Conservation (phyloP, 35 echinoderm and acorn worm genomes). For the Apostichopus japonicus region DNA sequence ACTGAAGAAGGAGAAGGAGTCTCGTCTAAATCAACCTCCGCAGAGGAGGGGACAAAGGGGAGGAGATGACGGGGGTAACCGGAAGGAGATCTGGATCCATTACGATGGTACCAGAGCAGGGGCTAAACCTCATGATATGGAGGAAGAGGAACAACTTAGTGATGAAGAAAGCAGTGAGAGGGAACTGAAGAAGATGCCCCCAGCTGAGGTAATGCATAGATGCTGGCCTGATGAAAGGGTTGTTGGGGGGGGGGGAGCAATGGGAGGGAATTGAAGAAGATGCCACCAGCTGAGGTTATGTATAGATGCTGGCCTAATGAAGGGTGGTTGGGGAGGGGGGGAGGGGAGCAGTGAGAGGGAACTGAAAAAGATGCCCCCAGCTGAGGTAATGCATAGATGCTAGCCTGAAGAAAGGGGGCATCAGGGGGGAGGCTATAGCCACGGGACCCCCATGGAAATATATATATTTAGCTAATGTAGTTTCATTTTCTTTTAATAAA, state of each 20-base stretch:
- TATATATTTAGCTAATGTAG: too few species aligned
- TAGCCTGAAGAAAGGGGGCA: too few species aligned
- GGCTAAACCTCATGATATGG: constrained; percentile 37
- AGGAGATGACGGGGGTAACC: constrained; percentile 9
- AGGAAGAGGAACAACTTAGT: constrained; percentile 46
- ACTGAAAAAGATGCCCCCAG: constrained; percentile 39
- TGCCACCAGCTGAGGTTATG: constrained; percentile 42
- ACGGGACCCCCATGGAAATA: too few species aligned
- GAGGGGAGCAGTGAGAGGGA: constrained; percentile 17
- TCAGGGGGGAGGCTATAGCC: background rate
- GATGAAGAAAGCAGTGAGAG: constrained; percentile 40
- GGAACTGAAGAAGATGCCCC: constrained; percentile 35
- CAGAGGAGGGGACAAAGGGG: constrained; percentile 28
- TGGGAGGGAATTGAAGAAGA: constrained; percentile 25
- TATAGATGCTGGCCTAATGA: too few species aligned
- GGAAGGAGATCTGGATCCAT: constrained; percentile 86
- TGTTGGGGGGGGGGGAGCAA: background rate
- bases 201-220: constrained; percentile 22
- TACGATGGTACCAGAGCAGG: constrained; percentile 74
- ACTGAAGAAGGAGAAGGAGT: constrained; percentile 74
- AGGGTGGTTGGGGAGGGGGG: background rate
- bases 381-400: background rate
- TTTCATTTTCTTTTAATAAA: too few species aligned
- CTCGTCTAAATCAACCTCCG: constrained; percentile 31
- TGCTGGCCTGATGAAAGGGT: too few species aligned